phyloP scores from a whole-genome alignment of 2,113 vertebrate genomes.

The Rana temporaria region DNA sequence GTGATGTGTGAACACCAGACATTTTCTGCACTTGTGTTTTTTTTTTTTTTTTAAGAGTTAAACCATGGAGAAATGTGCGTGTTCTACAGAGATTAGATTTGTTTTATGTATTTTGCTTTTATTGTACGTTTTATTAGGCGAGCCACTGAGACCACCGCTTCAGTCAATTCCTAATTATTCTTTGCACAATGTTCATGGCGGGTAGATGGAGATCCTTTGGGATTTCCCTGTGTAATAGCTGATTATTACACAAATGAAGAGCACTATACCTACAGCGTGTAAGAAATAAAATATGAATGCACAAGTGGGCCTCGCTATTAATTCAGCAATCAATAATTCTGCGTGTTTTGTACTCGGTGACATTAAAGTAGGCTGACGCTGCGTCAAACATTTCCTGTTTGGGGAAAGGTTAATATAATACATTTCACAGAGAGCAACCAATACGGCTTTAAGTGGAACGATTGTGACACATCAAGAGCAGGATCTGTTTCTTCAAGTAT shows the following conservation, averaged over 20 bases:
- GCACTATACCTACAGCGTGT: not conserved
- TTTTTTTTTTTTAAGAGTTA: too few species aligned
- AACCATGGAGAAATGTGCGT: too few species aligned
- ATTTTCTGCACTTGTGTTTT: too few species aligned
- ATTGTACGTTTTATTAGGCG: too few species aligned
- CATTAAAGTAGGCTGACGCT: slow-evolving; percentile 6
- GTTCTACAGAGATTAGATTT: too few species aligned
- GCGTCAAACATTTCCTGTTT: slow-evolving; percentile 4
- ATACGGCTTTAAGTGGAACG: too few species aligned
- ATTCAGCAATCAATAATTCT: not conserved
- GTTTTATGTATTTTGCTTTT: too few species aligned
- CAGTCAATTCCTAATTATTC: slow-evolving; percentile 29
- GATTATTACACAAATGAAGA: slow-evolving; percentile 33
- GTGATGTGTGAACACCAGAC: too few species aligned
- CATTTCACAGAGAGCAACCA: not conserved
- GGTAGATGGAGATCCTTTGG: not conserved
- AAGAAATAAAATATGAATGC: slow-evolving; percentile 9
- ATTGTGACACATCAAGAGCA: too few species aligned
- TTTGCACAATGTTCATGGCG: not conserved
- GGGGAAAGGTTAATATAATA: slow-evolving; percentile 40
- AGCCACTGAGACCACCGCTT: not conserved
- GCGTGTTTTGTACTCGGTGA: slow-evolving; percentile 2
- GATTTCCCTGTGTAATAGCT: not conserved
- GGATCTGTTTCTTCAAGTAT: too few species aligned
- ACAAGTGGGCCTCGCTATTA: not conserved